Percentiles rank a stretch among this genome's conserved stretches.
These are phyloP conservation scores for Trachelus tabidus DNA, from an alignment of 2,888 invertebrate genomes.

Conservation along the genomic window DNA sequence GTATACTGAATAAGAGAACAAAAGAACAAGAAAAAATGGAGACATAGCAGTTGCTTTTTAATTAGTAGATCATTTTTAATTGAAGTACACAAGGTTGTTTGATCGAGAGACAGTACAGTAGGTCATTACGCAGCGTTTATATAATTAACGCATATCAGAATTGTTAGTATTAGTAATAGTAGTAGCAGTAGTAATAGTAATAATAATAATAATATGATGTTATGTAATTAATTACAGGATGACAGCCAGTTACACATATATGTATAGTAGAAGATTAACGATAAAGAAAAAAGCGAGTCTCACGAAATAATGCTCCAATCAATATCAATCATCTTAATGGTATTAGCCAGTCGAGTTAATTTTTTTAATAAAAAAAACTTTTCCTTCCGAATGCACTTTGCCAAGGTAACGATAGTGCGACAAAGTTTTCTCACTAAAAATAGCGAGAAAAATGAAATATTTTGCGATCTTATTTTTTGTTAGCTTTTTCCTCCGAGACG, in stretches of 20 bases:
- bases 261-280: not conserved
- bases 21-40: not conserved
- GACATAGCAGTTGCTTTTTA: conserved; percentile 8
- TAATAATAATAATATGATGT: conserved; percentile 3
- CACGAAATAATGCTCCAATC: not conserved
- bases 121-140: conserved; percentile 11
- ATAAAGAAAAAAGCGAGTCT: not conserved
- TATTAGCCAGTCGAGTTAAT: not conserved
- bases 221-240: conserved; percentile 10
- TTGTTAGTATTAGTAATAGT: not conserved
- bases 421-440: too few relatives aligned
- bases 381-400: too few relatives aligned
- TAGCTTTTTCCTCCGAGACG: too few relatives aligned
- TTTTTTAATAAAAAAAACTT: not conserved
- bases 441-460: too few relatives aligned
- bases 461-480: too few relatives aligned
- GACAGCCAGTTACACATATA: conserved; percentile 9
- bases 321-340: not conserved
- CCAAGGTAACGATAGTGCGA: too few relatives aligned
- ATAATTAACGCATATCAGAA: conserved; percentile 7
- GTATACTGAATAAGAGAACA: not conserved
- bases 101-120: conserved; percentile 11
- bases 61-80: conserved; percentile 16
- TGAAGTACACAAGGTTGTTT: conserved; percentile 3
- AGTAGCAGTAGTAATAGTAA: not conserved